A percentile compares a stretch with the other conserved stretches of the same genome.
Conservation (phyloP, 2,797 vertebrate genomes). For the Lepus oiostolus region DNA sequence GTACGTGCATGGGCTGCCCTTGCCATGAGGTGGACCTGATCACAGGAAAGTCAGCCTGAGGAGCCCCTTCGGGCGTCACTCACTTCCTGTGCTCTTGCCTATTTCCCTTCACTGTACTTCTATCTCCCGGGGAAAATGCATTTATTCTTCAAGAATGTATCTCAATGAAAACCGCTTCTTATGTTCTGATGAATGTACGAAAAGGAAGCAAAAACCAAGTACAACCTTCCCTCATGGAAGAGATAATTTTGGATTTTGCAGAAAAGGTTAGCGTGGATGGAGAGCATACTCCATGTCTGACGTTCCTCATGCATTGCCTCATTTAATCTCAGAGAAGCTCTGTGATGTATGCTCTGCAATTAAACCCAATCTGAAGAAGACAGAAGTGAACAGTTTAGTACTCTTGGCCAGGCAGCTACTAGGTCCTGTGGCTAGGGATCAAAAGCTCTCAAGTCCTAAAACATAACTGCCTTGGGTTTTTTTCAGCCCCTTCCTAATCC, state of each 20-base stretch:
- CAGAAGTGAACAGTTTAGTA: neutral
- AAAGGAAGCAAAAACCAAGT: neutral
- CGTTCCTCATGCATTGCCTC: neutral
- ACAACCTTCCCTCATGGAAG: neutral
- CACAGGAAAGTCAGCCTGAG: neutral
- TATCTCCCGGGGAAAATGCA: neutral
- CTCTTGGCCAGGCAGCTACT: neutral
- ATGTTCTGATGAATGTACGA: neutral
- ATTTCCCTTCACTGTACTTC: neutral
- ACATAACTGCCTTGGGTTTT: neutral
- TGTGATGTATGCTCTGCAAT: neutral
- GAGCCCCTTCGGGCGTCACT: neutral
- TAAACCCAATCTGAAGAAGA: neutral
- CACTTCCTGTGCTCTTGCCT: neutral
- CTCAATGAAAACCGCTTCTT: neutral
- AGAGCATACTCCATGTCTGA: neutral
- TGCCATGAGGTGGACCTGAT: neutral
- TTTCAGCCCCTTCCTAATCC: slow-evolving; percentile 37
- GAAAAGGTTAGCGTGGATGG: neutral
- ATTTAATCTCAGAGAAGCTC: neutral
- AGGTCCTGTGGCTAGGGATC: neutral
- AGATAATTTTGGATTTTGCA: neutral
- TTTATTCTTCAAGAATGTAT: neutral
- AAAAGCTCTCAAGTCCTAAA: neutral
- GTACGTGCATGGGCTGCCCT: neutral